Conservation (phyloP, 1,140 invertebrate species). For the Zaprionus ghesquierei region DNA sequence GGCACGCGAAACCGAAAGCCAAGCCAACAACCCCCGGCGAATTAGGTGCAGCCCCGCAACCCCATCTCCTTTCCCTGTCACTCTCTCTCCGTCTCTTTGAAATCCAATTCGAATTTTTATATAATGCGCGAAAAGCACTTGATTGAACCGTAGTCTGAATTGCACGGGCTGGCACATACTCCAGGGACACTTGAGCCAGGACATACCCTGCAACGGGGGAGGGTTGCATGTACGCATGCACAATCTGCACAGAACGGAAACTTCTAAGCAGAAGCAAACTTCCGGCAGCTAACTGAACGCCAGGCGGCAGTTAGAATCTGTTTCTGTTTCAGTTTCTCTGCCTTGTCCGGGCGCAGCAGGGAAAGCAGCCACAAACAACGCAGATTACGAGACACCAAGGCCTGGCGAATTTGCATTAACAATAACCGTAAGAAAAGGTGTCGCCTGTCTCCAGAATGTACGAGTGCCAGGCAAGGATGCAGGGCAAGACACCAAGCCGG, state of each 20-base stretch:
- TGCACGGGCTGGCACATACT: constrained; percentile 42
- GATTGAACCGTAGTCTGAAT: constrained; percentile 50
- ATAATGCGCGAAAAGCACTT: constrained; percentile 81
- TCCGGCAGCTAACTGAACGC: neutral
- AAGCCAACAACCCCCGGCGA: constrained; percentile 50
- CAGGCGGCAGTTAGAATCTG: constrained; percentile 59
- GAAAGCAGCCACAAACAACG: constrained; percentile 28
- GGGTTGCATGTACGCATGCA: constrained; percentile 34
- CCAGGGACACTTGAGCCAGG: constrained; percentile 49
- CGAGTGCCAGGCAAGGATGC: neutral
- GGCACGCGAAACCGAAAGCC: neutral
- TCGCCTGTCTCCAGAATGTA: constrained; percentile 60
- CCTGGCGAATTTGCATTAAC: constrained; percentile 58
- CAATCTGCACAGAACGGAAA: constrained; percentile 16
- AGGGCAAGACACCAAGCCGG: constrained; percentile 2
- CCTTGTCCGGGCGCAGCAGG: constrained; percentile 4
- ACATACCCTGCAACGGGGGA: neutral
- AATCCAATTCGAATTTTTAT: constrained; percentile 79
- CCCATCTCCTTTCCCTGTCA: neutral
- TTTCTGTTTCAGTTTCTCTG: constrained; percentile 34
- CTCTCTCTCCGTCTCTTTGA: constrained; percentile 1
- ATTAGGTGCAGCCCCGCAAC: constrained; percentile 55
- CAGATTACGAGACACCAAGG: constrained; percentile 53
- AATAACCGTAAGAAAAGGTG: constrained; percentile 67
- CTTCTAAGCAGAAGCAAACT: constrained; percentile 14